These are phyloP conservation scores for Oxytorus armatus DNA, from an alignment of 2,888 invertebrate genomes.

Conservation along the genomic window DNA sequence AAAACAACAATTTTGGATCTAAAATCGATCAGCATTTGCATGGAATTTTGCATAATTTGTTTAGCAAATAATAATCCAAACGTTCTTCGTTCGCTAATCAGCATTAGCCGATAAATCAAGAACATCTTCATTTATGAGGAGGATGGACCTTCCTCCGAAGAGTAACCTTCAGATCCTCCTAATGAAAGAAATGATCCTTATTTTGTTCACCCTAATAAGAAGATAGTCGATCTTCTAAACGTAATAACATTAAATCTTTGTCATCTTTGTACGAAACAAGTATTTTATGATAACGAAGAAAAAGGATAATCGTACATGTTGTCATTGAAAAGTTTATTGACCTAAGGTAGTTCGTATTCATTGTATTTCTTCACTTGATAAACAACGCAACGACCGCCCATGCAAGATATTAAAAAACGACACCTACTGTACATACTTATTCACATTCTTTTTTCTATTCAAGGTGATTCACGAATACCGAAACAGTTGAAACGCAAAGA, in stretches of 20 bases:
- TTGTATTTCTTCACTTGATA: constrained; percentile 31
- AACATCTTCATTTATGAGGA: too few species aligned
- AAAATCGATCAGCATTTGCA: too few species aligned
- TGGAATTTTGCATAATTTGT: too few species aligned
- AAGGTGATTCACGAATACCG: not conserved
- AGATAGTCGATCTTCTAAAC: too few species aligned
- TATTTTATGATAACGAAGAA: not conserved
- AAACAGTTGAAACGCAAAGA: not conserved
- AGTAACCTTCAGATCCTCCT: too few species aligned
- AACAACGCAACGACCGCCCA: not conserved
- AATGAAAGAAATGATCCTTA: too few species aligned
- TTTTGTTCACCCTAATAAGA: too few species aligned
- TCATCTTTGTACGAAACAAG: not conserved
- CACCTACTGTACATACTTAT: not conserved
- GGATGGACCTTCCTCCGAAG: too few species aligned
- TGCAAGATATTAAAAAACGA: not conserved
- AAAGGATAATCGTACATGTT: constrained; percentile 14
- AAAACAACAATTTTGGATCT: too few species aligned
- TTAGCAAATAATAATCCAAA: too few species aligned
- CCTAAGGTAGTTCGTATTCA: constrained; percentile 18
- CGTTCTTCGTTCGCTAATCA: too few species aligned
- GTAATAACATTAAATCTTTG: not conserved
- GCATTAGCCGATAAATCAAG: too few species aligned
- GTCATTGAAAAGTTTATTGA: constrained; percentile 44
- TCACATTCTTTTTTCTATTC: not conserved